These are phyloP conservation scores for Carassius gibelio DNA, from an alignment of 2,113 vertebrate genomes.

Conservation along the genomic window DNA sequence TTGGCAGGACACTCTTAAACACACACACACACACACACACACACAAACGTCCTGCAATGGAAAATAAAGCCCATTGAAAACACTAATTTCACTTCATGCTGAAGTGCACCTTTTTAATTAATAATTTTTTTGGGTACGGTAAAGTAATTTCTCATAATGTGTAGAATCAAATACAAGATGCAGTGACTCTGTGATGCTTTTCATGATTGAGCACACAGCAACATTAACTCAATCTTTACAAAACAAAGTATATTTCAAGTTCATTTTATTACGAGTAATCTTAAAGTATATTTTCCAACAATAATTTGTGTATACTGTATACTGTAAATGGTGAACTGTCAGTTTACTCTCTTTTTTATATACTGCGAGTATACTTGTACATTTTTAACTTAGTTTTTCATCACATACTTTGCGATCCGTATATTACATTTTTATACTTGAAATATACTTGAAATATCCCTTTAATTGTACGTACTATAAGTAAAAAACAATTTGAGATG, in stretches of 20 bases:
- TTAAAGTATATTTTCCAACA: neutral
- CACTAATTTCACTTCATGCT: neutral
- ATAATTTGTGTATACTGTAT: neutral
- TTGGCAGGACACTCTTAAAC: conserved; percentile 36
- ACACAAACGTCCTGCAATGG: conserved; percentile 8
- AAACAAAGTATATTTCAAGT: neutral
- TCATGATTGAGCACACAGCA: no score
- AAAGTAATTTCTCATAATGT: no score
- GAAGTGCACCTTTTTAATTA: neutral
- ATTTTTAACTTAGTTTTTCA: no score
- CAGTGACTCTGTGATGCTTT: no score
- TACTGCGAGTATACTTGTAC: neutral
- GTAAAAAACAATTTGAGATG: no score
- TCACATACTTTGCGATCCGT: neutral
- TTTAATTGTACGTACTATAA: neutral
- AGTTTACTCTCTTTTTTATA: no score
- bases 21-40: conserved; percentile 36
- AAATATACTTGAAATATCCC: neutral
- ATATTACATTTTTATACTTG: neutral
- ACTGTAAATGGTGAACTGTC: neutral
- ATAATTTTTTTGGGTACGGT: no score
- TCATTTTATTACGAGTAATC: neutral
- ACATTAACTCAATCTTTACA: neutral
- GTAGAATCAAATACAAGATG: no score
- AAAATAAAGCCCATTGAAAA: conserved; percentile 4